Conservation (phyloP, 2,888 invertebrate species). For the Oscheius onirici region DNA sequence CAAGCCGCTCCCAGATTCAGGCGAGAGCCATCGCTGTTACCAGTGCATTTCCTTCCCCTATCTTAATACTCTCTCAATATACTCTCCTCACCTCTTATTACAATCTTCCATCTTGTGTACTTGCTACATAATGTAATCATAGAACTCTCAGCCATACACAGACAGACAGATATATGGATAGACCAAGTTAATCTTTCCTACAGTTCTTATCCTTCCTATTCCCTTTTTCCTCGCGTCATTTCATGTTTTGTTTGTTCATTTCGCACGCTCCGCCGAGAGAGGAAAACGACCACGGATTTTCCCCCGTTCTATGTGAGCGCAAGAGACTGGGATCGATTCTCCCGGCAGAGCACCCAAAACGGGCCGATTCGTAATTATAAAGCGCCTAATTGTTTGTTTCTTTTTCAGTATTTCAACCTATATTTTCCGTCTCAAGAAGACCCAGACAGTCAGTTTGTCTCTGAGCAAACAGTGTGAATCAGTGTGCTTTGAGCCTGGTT, state of each 20-base stretch:
- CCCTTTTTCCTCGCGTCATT: too few relatives aligned
- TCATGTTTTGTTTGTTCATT: neutral
- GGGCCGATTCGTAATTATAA: neutral
- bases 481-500: neutral
- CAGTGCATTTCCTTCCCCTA: too few relatives aligned
- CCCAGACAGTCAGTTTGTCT: neutral
- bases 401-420: neutral
- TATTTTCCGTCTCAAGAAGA: neutral
- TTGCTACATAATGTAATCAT: too few relatives aligned
- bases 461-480: neutral
- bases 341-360: constrained; percentile 1
- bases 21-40: too few relatives aligned
- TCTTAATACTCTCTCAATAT: too few relatives aligned
- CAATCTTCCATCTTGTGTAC: too few relatives aligned
- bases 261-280: neutral
- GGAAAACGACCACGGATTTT: neutral
- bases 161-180: too few relatives aligned
- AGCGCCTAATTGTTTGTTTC: neutral
- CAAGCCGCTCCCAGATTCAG: too few relatives aligned
- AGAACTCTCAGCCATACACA: too few relatives aligned
- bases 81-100: too few relatives aligned
- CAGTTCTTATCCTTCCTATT: too few relatives aligned
- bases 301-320: neutral
- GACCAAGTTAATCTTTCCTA: too few relatives aligned
- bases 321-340: neutral